A percentile compares a stretch with the other conserved stretches of the same genome.
Conservation (phyloP, 2,888 invertebrate genomes). For the Agriopis aurantiaria region DNA sequence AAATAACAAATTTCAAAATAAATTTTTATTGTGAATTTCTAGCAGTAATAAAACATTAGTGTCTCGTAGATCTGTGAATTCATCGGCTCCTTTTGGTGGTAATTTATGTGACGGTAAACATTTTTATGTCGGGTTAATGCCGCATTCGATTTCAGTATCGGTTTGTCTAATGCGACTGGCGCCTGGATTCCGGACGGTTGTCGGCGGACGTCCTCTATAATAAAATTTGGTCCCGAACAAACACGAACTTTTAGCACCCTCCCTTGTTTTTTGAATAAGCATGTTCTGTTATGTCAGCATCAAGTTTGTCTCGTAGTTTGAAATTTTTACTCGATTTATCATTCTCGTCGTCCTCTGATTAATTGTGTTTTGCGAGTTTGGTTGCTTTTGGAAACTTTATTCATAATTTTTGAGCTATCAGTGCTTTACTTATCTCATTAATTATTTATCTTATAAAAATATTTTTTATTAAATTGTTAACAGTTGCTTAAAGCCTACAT, state of each 20-base stretch:
- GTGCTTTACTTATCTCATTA: not conserved
- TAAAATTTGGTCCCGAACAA: slow-evolving; percentile 80
- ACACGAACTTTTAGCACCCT: slow-evolving; percentile 78
- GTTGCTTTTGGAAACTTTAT: slow-evolving; percentile 30
- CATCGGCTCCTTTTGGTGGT: slow-evolving; percentile 80
- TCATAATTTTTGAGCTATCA: not conserved
- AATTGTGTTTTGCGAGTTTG: slow-evolving; percentile 40
- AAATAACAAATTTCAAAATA: slow-evolving; percentile 59
- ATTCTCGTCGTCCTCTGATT: slow-evolving; percentile 27
- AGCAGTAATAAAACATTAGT: slow-evolving; percentile 78
- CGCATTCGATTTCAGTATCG: slow-evolving; percentile 77
- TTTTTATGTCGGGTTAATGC: slow-evolving; percentile 83
- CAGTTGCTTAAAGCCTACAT: too few species aligned
- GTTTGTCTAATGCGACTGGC: slow-evolving; percentile 81
- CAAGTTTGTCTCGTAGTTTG: slow-evolving; percentile 64
- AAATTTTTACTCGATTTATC: slow-evolving; percentile 67
- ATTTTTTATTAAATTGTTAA: too few species aligned
- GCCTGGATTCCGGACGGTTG: slow-evolving; percentile 72
- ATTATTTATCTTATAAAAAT: not conserved
- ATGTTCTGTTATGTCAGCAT: slow-evolving; percentile 74
- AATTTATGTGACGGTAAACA: slow-evolving; percentile 83
- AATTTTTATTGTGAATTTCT: slow-evolving; percentile 60
- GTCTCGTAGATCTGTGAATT: slow-evolving; percentile 71
- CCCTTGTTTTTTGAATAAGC: slow-evolving; percentile 80
- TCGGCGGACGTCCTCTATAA: slow-evolving; percentile 74